Conservation (phyloP, 2,888 invertebrate species). For the Macrophya annulata region DNA sequence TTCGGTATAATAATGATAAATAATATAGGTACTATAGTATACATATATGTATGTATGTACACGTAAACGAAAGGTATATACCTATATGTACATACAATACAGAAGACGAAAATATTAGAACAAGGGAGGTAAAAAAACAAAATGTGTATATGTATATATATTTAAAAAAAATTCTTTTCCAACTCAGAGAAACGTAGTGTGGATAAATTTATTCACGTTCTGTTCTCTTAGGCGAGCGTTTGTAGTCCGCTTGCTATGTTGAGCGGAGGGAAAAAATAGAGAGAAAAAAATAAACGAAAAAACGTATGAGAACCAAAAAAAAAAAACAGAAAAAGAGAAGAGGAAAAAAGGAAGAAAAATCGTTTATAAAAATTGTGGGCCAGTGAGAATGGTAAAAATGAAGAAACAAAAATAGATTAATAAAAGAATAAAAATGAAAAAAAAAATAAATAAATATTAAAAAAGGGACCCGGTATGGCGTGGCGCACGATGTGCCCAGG, state of each 20-base stretch:
- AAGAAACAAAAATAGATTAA: slow-evolving; percentile 21
- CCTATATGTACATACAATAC: no score
- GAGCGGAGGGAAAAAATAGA: not conserved
- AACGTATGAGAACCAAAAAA: slow-evolving; percentile 6
- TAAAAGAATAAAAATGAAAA: not conserved
- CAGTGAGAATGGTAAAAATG: slow-evolving; percentile 40
- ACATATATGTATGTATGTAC: not conserved
- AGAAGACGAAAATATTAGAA: not conserved
- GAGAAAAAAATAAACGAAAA: not conserved
- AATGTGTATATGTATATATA: not conserved
- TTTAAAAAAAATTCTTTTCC: not conserved
- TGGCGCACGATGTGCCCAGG: slow-evolving; percentile 20
- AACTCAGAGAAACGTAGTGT: not conserved
- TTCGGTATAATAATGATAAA: not conserved
- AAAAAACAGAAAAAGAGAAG: not conserved
- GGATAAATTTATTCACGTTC: slow-evolving; percentile 41
- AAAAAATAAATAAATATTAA: not conserved
- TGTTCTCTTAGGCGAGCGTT: slow-evolving; percentile 13
- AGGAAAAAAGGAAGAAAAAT: not conserved
- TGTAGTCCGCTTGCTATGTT: not conserved
- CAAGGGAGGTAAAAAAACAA: not conserved
- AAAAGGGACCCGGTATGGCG: not conserved
- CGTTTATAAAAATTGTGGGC: slow-evolving; percentile 25
- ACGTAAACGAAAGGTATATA: not conserved
- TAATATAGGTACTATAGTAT: no score